These are phyloP conservation scores for Pollicipes pollicipes DNA, from an alignment of 1,140 invertebrate species.

Conservation along the genomic window DNA sequence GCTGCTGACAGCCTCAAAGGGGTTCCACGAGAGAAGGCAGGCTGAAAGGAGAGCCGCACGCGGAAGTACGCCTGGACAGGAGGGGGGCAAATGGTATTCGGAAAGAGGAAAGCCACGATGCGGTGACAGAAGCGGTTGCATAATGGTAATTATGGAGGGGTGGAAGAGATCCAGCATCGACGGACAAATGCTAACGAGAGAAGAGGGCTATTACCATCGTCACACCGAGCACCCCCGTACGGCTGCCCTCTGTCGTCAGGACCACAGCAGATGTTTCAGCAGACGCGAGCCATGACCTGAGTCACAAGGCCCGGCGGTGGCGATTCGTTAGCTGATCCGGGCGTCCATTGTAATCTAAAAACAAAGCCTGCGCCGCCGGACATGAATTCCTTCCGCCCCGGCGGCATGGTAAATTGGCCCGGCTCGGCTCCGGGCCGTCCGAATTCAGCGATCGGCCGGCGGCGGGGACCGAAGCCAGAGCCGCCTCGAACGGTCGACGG, in stretches of 20 bases:
- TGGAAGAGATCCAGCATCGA: neutral
- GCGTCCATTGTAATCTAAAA: neutral
- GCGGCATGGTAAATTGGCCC: neutral
- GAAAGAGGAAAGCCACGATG: neutral
- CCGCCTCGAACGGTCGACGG: too few species aligned
- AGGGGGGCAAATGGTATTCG: neutral
- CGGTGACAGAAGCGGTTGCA: neutral
- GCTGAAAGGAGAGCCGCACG: neutral
- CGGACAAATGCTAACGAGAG: neutral
- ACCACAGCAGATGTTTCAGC: too few species aligned
- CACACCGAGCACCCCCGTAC: too few species aligned
- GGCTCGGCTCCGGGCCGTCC: too few species aligned
- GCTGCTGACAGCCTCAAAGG: too few species aligned
- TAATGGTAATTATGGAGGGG: neutral
- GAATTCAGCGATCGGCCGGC: too few species aligned
- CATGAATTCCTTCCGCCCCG: neutral
- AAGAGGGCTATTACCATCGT: too few species aligned
- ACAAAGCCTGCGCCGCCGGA: neutral
- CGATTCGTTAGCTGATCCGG: neutral
- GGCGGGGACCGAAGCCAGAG: too few species aligned
- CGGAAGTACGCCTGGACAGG: neutral
- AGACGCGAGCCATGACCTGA: neutral
- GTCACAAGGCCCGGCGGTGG: neutral
- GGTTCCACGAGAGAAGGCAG: too few species aligned
- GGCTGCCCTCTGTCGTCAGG: too few species aligned